Base-by-base conservation (phyloP, 2,797 vertebrate genomes). In the Urosaurus nigricauda region DNA sequence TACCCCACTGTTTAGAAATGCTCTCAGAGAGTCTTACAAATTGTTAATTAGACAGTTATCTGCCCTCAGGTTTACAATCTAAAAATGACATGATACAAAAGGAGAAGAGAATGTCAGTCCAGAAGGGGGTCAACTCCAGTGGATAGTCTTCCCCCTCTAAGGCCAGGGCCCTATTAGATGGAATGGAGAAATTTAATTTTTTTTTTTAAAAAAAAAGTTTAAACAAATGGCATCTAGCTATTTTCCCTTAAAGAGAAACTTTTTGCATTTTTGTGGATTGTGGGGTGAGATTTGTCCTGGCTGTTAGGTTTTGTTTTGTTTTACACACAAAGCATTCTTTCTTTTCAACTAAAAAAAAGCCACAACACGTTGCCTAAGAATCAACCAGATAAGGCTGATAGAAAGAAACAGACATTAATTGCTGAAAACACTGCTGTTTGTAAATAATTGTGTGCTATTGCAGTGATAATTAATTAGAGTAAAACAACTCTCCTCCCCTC, bases 381-480 rank as follows among this genome's bases (percentile, higher is more conserved):
- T 88, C 29, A 51, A 70, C 53, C 35, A 0, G 73, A 0, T 0
- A 86, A n/a, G 0, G 13, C 47, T 35, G 87, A 84, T 43, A 51
- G 65, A 8, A 37, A 40, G 35, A 13, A 8, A 80, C 5, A 77
- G 0, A 58, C 58, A 82, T 85, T 60, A 75, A 85, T 9, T 2
- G 70, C 63, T 32, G 3, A 5, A 17, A 13, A 12, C 70, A 16
- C 13, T 75, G 68, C 17, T 0, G 0, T 84, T 87, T 35, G 1
- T 2, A 1, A 68, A 68, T 68, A 68, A 68, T 12, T 68, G 65
- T 68, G 65, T 3, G 7, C 16, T 68, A 13, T 68, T 32, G 29
- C 9, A 83, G 5, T 37, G 32, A 78, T 89, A 87, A 92, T 82
- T 3, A 85, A 37, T 90, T 13, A n/a, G 14, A 56, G 12, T 1